Evolutionary conservation across 2,797 vertebrate species (phyloP), one percentile per base, ranked within the genome.

Genomic region (Sciurus vulgaris): DNA sequence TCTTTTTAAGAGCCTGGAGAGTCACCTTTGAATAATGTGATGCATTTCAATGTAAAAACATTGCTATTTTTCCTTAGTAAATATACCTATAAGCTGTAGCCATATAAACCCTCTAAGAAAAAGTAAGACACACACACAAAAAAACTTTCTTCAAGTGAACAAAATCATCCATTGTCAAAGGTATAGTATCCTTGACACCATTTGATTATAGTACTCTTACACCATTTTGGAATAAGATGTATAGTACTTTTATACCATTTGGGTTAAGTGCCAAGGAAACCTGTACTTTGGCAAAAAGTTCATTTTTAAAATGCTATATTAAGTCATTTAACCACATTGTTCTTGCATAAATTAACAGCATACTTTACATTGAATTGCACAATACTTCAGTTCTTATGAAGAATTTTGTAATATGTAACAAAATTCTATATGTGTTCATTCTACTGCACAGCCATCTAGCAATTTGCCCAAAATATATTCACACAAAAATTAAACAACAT

Each of bases 1-100:
- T 70, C 15, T 85, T 93, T 51, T 93, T 61, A 96, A n/a, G n/a
- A 87, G 35, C 24, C 10, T n/a, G 15, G 33, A 9, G 44, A 73
- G 73, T 96, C 30, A 51, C 33, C 65, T 96, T 93, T 89, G 81
- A 93, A 90, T 79, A 97, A 96, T 63, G 76, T 47, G 20, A 89
- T 84, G 22, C 35, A 90, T 92, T 88, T 76, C 47, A 7, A 41
- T 33, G 26, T 67, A 95, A 92, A 93, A 95, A 92, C 93, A 94
- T 65, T 20, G 30, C 3, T 77, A 93, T 1, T 41, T 79, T 67
- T 4, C 33, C 72, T 87, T 78, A 56, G 35, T 26, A 95, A 8
- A 65, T 54, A 2, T 65, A 67, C 13, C 6, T 70, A 70, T 30
- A 59, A 38, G 15, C 26, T 74, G 20, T 59, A 24, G 28, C 2